phyloP scores from a whole-genome alignment of 2,113 vertebrate genomes.

The zebrafish (Danio rerio) region DNA sequence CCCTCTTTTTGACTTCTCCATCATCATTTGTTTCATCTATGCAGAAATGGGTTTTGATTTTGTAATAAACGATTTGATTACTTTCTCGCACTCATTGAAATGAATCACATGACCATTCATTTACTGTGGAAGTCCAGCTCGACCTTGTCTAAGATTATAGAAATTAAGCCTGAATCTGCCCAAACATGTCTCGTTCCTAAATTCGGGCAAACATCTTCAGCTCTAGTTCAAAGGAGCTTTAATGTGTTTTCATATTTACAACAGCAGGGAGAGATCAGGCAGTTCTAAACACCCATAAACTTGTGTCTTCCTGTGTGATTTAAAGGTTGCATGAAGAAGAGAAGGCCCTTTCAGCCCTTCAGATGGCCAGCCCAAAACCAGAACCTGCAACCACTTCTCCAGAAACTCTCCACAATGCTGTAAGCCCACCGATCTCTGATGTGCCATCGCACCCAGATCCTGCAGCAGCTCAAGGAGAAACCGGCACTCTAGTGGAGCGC shows the following conservation, averaged over 20 bases:
- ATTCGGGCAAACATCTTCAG: too few species aligned
- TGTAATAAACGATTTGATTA: too few species aligned
- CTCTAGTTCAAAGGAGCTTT: too few species aligned
- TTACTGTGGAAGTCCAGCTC: too few species aligned
- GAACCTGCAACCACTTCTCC: slow-evolving; percentile 44
- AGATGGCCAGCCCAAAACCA: slow-evolving; percentile 61
- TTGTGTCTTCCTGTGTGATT: slow-evolving; percentile 29
- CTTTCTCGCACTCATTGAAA: too few species aligned
- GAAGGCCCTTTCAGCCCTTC: slow-evolving; percentile 82
- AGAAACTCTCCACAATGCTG: slow-evolving; percentile 63
- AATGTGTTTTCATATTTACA: not conserved
- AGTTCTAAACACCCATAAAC: not conserved
- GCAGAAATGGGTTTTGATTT: too few species aligned
- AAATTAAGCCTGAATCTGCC: too few species aligned
- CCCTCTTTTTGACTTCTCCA: too few species aligned
- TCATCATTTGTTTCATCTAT: too few species aligned
- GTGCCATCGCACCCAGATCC: slow-evolving; percentile 51
- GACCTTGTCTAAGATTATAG: too few species aligned
- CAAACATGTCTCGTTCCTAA: too few species aligned
- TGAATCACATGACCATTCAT: too few species aligned
- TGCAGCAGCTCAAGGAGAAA: slow-evolving; percentile 51
- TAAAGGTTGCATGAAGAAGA: slow-evolving; percentile 95
- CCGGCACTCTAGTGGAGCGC: slow-evolving; percentile 87
- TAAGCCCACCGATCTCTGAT: slow-evolving; percentile 61
- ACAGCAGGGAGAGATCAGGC: not conserved